phyloP scores from a whole-genome alignment of 1,140 invertebrate genomes.

The Teleopsis dalmanni region DNA sequence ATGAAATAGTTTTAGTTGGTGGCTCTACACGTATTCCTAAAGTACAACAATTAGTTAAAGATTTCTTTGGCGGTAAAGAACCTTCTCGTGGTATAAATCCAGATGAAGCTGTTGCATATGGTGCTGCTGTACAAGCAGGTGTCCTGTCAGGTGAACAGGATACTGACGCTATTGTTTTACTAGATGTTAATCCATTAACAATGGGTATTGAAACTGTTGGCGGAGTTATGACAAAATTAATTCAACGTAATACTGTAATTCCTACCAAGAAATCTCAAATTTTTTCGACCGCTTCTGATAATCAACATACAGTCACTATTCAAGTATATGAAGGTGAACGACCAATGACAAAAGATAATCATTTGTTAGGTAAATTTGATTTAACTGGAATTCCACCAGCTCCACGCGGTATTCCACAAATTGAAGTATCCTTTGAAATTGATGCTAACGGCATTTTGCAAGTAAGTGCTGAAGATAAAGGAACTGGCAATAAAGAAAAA shows the following conservation, averaged over 20 bases:
- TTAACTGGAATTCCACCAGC: conserved; percentile 96
- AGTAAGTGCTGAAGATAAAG: conserved; percentile 96
- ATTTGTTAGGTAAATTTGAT: conserved; percentile 96
- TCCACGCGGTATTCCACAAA: conserved; percentile 96
- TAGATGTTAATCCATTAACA: conserved; percentile 97
- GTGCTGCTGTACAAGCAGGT: conserved; percentile 97
- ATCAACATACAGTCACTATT: conserved; percentile 98
- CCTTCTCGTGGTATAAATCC: conserved; percentile 97
- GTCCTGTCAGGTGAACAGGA: conserved; percentile 84
- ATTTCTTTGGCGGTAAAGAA: conserved; percentile 97
- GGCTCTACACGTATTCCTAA: conserved; percentile 99
- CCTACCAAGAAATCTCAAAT: conserved; percentile 99
- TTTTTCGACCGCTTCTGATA: conserved; percentile 98
- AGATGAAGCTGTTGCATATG: conserved; percentile 96
- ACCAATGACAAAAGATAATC: conserved; percentile 99
- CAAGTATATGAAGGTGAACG: conserved; percentile 97
- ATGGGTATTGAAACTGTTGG: conserved; percentile 99
- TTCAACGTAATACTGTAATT: conserved; percentile 96
- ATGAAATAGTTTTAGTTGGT: conserved; percentile 98
- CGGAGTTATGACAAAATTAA: conserved; percentile 99
- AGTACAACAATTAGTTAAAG: conserved; percentile 96
- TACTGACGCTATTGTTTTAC: conserved; percentile 90
- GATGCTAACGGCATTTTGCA: conserved; percentile 97
- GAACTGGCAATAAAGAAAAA: conserved; percentile 96
- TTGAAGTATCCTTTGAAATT: conserved; percentile 98